Percentiles rank a stretch among this genome's conserved stretches.
Conservation (phyloP, 2,113 vertebrate species). For the Zeus faber region DNA sequence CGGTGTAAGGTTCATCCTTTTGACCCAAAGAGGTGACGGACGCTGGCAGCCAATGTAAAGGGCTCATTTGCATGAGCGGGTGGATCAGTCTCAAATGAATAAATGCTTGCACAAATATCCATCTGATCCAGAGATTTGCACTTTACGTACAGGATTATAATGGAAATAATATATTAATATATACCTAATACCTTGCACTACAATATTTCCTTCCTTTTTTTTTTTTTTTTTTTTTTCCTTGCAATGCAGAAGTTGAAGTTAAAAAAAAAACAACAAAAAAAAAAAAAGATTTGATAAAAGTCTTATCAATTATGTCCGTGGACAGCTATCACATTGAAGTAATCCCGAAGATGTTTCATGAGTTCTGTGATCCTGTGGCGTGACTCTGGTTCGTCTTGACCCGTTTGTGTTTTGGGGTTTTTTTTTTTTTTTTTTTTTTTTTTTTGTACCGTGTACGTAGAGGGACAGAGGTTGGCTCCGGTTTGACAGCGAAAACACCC, state of each 20-base stretch:
- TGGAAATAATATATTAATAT: conserved; percentile 73
- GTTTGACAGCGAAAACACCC: neutral
- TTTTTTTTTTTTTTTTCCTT: conserved; percentile 37
- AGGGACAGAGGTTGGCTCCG: conserved; percentile 51
- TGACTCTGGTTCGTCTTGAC: conserved; percentile 26
- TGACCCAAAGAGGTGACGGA: conserved; percentile 26
- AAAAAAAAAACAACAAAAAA: too few species aligned
- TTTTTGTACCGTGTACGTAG: too few species aligned
- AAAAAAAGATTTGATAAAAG: too few species aligned
- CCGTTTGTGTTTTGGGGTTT: conserved; percentile 23
- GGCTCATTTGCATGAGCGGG: conserved; percentile 63
- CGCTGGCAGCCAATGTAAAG: conserved; percentile 55
- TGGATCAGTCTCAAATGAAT: conserved; percentile 51
- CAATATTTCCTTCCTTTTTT: conserved; percentile 45
- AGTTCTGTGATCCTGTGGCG: conserved; percentile 45
- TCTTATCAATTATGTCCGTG: conserved; percentile 37
- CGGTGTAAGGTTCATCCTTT: conserved; percentile 26
- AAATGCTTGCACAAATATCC: conserved; percentile 67
- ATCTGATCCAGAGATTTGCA: conserved; percentile 73
- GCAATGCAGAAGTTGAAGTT: conserved; percentile 44
- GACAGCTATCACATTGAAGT: conserved; percentile 44
- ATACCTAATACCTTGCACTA: conserved; percentile 71
- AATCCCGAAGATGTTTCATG: conserved; percentile 50
- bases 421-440: too few species aligned
- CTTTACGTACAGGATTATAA: conserved; percentile 72